These are phyloP conservation scores for Sphaerophoria rueppellii DNA, from an alignment of 2,888 invertebrate species.

Conservation along the genomic window DNA sequence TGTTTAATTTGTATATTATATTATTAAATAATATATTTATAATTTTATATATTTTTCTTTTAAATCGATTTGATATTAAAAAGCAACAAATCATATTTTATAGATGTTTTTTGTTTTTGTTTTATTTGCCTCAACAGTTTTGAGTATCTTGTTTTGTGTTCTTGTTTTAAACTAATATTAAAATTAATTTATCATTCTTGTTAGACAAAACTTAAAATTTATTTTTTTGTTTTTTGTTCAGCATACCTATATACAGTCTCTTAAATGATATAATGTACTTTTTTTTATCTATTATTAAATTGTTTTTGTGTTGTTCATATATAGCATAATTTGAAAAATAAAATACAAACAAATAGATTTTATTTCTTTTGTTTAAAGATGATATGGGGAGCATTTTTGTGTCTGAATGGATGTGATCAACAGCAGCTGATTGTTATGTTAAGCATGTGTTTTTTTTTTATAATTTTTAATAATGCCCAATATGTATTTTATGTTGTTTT, in stretches of 20 bases:
- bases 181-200: slow-evolving; percentile 60
- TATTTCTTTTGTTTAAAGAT: slow-evolving; percentile 24
- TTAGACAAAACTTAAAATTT: slow-evolving; percentile 63
- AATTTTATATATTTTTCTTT: slow-evolving; percentile 37
- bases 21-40: slow-evolving; percentile 64
- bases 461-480: slow-evolving; percentile 47
- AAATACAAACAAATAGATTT: slow-evolving; percentile 8
- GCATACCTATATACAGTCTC: slow-evolving; percentile 72
- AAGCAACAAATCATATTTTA: slow-evolving; percentile 68
- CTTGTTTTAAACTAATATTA: slow-evolving; percentile 58
- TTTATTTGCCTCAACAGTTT: slow-evolving; percentile 37
- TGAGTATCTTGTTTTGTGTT: too few relatives aligned
- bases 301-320: slow-evolving; percentile 18
- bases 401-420: slow-evolving; percentile 52
- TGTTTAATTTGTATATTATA: slow-evolving; percentile 51
- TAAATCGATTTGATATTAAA: slow-evolving; percentile 70
- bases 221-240: slow-evolving; percentile 44
- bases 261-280: slow-evolving; percentile 67
- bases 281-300: slow-evolving; percentile 42
- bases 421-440: slow-evolving; percentile 46
- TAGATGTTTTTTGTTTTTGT: slow-evolving; percentile 30
- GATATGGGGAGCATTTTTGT: slow-evolving; percentile 62
- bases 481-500: slow-evolving; percentile 39
- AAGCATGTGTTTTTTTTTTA: slow-evolving; percentile 8
- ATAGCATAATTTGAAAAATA: slow-evolving; percentile 23